Evolutionary conservation across 2,797 vertebrate species (phyloP).

Genomic region (Numenius phaeopus): DNA sequence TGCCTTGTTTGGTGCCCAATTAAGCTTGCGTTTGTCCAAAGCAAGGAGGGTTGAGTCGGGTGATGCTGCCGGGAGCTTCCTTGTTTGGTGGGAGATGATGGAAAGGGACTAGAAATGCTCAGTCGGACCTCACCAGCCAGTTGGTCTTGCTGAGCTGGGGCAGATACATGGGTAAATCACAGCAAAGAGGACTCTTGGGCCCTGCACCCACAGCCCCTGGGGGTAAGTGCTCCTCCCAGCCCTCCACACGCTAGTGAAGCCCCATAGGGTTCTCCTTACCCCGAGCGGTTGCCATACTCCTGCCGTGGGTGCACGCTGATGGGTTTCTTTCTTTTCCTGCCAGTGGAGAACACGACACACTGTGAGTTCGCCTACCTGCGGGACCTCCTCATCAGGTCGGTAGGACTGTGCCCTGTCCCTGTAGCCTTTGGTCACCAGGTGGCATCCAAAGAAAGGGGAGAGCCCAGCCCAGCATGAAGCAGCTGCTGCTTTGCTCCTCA

Average conservation of each 20-base stretch:
- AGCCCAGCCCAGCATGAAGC: neutral
- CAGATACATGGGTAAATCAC: neutral
- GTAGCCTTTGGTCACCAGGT: neutral
- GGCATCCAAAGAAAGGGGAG: neutral
- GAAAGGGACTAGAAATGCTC: neutral
- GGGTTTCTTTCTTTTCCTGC: conserved; percentile 16
- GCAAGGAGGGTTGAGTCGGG: too few species aligned
- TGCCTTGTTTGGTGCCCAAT: neutral
- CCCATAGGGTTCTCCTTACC: neutral
- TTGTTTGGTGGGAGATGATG: neutral
- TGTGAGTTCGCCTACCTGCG: conserved; percentile 97
- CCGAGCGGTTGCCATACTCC: fast-evolving
- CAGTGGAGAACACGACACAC: conserved; percentile 96
- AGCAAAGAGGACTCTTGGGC: neutral
- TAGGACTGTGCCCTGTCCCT: neutral
- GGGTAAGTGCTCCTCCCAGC: neutral
- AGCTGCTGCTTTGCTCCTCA: neutral
- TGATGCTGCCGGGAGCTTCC: neutral
- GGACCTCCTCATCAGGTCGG: conserved; percentile 96
- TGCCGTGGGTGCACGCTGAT: neutral
- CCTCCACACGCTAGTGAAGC: fast-evolving
- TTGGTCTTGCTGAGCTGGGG: neutral
- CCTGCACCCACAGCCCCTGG: neutral
- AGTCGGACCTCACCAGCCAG: neutral
- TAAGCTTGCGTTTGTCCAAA: neutral